A percentile compares a stretch with the other conserved stretches of the same genome.
phyloP scores from a whole-genome alignment of 2,113 vertebrate species.

The Etheostoma cragini region DNA sequence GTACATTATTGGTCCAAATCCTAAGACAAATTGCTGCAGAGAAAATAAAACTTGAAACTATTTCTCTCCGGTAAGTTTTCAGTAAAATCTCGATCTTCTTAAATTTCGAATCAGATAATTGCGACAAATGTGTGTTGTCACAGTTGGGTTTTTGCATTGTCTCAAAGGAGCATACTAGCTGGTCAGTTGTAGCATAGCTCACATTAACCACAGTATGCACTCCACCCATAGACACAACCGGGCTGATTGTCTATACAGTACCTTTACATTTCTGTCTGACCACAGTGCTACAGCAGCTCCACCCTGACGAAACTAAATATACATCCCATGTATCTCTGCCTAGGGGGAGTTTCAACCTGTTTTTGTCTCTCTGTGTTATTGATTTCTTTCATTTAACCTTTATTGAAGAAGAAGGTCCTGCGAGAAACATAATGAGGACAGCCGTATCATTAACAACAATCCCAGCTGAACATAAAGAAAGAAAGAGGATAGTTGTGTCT shows the following conservation, averaged over 20 bases:
- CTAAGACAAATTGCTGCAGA: no score
- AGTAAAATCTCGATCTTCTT: no score
- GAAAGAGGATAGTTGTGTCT: background rate
- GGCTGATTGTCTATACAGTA: background rate
- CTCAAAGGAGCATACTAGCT: background rate
- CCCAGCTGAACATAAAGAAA: background rate
- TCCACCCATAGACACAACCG: slow-evolving; percentile 18
- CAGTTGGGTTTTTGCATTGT: background rate
- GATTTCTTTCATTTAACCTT: background rate
- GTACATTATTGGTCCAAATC: no score
- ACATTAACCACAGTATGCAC: slow-evolving; percentile 9
- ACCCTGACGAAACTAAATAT: background rate
- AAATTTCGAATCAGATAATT: background rate
- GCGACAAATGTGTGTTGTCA: background rate
- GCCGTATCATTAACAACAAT: slow-evolving; percentile 19
- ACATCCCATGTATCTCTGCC: background rate
- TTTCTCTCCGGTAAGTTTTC: no score
- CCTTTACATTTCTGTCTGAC: slow-evolving; percentile 16
- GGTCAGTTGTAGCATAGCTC: slow-evolving; percentile 35
- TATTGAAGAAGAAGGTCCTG: background rate
- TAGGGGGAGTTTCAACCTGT: background rate
- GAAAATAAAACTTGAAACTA: no score
- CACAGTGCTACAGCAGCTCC: slow-evolving; percentile 24
- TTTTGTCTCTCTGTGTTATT: background rate
- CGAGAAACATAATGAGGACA: background rate